Evolutionary conservation across 2,797 vertebrate genomes (phyloP), one percentile per base, ranked within the genome.

Genomic region (Peromyscus aztecus): DNA sequence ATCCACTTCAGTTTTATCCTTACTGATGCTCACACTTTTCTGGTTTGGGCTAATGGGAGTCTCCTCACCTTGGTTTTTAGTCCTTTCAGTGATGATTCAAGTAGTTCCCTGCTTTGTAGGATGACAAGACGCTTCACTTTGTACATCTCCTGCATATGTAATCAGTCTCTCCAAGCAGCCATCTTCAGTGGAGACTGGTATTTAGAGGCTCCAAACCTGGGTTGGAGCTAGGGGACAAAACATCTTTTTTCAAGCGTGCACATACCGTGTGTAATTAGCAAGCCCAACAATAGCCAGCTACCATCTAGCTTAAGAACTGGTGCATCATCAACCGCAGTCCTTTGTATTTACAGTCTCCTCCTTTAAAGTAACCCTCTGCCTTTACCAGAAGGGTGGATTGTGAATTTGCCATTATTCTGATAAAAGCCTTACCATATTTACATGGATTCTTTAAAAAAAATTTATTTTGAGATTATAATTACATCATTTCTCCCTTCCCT

Each of bases 1-100:
- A 29, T 40, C 49, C 63, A 34, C 91, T 92, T 96, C 21, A 24
- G 52, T 71, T 95, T 97, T 90, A 29, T 84, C 40, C 59, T 94
- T 88, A 31, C 43, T 27, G 31, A 61, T 71, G 61, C 71, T 95
- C 43, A 80, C 6, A 80, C 65, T 71, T 46, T 89, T 84, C 83
- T 10, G 80, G 83, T 40, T 94, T 61, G 89, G 52, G 84, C 76
- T 87, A 91, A 69, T 73, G 76, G 34, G 49, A 83, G 52, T n/a
- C 80, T 96, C 31, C 89, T 94, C 31, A 91, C 0, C 57, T 90
- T 76, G 88, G 81, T 63, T 95, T 16, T 34, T 0, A 8, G 59
- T 65, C 59, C 61, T 90, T 94, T 87, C 46, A n/a, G 29, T 80
- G 52, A 57, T 61, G 63, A 76, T 29, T 19, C 52, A n/a, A 19